Base-by-base conservation (phyloP, 2,113 vertebrate species). In the Mugil cephalus region DNA sequence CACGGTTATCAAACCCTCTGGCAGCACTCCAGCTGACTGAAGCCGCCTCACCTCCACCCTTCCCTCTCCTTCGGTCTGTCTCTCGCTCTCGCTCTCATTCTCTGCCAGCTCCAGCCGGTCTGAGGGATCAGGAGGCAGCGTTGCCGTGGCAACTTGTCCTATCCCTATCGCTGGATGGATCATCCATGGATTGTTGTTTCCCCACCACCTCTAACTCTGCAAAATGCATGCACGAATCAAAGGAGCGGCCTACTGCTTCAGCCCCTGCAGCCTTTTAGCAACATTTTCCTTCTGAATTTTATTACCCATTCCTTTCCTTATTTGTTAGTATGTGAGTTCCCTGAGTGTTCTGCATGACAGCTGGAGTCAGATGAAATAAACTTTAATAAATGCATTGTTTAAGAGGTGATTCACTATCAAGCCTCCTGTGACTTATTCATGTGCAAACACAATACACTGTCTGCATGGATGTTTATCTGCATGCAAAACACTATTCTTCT, bases 121-220 rank as follows among this genome's bases (percentile, higher is more conserved):
- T 71, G 43, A 51, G 56, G 68, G 86, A 81, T 87, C 79, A 77
- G 78, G 85, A 83, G 75, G 77, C 76, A 79, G 60, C 68, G 91
- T 91, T 90, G 88, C 89, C 85, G 73, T 89, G 88, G 88, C 83
- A 92, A 92, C 89, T 66, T 84, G 75, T 85, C 82, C 75, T 69
- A 51, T 76, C 82, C 77, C 74, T 79, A 77, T 83, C 56, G 5
- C 66, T 56, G 64, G 42, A 77, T 80, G 77, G 83, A 83, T 90
- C 87, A 74, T 80, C 70, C 74, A 43, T 60, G 54, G 78, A 74
- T 80, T 64, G 70, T 69, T 71, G 68, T 79, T 30, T 55, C 21
- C 12, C 43, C 45, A 4, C 30, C 63, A 39, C 52, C 34, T 67
- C 55, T 45, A 43, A 62, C 64, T 66, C 62, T 42, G 35, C 1